These are phyloP conservation scores for Metopia argyrocephala DNA, from an alignment of 2,888 invertebrate species.

Conservation along the genomic window DNA sequence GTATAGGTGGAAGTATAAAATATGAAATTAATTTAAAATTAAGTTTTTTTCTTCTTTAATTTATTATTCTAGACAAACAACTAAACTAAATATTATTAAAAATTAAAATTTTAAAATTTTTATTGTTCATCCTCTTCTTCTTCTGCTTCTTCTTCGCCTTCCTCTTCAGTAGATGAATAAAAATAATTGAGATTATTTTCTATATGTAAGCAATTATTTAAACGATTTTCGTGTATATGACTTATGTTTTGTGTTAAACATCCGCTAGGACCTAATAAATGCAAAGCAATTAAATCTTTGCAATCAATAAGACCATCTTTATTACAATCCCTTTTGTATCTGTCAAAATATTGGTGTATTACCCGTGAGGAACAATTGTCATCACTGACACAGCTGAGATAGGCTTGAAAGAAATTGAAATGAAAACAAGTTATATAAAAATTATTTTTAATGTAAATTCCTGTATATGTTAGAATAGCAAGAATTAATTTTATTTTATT, in stretches of 20 bases:
- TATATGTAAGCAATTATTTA: conserved; percentile 49
- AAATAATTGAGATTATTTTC: conserved; percentile 25
- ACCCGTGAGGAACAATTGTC: conserved; percentile 68
- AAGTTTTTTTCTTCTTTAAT: too few relatives aligned
- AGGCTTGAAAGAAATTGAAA: too few relatives aligned
- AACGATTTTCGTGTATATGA: conserved; percentile 26
- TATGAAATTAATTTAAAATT: too few relatives aligned
- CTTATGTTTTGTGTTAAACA: conserved; percentile 63
- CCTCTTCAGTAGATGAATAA: conserved; percentile 6
- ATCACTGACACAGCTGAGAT: conserved; percentile 70
- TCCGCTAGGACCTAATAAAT: conserved; percentile 71
- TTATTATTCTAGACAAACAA: too few relatives aligned
- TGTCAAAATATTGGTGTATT: conserved; percentile 67
- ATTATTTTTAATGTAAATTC: too few relatives aligned
- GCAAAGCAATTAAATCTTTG: conserved; percentile 71
- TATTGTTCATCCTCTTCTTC: neutral
- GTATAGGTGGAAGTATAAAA: too few relatives aligned
- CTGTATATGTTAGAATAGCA: too few relatives aligned
- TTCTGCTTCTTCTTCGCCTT: conserved; percentile 17
- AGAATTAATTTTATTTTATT: too few relatives aligned
- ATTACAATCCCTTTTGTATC: conserved; percentile 71
- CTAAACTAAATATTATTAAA: neutral
- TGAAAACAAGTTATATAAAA: too few relatives aligned
- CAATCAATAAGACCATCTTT: conserved; percentile 72
- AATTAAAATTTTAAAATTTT: neutral